Percentiles rank a stretch among this genome's conserved stretches.
phyloP scores from a whole-genome alignment of 2,797 vertebrate species.

The Heliangelus exortis region DNA sequence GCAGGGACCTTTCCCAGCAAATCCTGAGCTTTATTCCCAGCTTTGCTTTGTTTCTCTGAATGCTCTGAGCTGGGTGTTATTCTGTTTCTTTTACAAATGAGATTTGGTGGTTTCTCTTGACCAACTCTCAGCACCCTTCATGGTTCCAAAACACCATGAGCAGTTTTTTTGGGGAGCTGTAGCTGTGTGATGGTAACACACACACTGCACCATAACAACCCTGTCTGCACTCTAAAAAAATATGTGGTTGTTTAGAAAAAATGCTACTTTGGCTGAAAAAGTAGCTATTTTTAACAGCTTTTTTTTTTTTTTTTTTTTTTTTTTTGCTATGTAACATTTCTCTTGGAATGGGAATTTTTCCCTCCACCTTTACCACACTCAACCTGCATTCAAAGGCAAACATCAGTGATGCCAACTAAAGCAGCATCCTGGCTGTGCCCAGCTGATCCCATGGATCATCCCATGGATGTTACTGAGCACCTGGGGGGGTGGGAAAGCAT shows the following conservation, averaged over 20 bases:
- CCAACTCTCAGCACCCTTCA: neutral
- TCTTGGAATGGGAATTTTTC: neutral
- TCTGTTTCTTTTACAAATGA: neutral
- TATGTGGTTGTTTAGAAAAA: neutral
- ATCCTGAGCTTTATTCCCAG: neutral
- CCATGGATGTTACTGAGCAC: accelerated
- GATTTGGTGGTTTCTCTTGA: neutral
- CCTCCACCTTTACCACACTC: accelerated
- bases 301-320: no score
- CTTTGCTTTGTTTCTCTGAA: neutral
- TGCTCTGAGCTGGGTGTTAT: neutral
- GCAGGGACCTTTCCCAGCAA: neutral
- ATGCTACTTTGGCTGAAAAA: neutral
- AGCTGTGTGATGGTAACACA: no score
- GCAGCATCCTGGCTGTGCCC: accelerated
- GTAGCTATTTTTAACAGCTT: neutral
- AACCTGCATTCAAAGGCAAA: neutral
- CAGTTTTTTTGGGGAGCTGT: neutral
- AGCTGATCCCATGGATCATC: neutral
- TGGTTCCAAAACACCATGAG: accelerated
- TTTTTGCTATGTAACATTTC: neutral
- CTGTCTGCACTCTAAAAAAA: neutral
- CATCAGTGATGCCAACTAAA: neutral
- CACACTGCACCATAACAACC: neutral
- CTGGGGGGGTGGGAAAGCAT: no score